phyloP scores from a whole-genome alignment of 2,888 invertebrate species.

The Scaptomyza parva region DNA sequence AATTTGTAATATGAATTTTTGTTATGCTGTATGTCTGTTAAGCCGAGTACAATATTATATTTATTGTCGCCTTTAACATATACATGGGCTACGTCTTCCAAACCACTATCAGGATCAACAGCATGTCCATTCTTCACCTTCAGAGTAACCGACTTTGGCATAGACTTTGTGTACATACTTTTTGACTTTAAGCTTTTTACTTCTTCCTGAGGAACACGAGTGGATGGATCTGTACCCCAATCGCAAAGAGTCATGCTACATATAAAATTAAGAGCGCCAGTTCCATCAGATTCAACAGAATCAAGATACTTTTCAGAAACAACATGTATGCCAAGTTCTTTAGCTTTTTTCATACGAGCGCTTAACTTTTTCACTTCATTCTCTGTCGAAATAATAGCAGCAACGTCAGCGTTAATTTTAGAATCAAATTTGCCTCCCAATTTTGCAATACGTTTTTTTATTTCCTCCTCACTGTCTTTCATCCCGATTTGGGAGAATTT shows the following conservation, averaged over 20 bases:
- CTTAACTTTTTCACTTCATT: slow-evolving; percentile 89
- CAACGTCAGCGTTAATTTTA: slow-evolving; percentile 88
- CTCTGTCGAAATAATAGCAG: slow-evolving; percentile 91
- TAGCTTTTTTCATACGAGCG: slow-evolving; percentile 88
- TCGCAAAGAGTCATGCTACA: slow-evolving; percentile 90
- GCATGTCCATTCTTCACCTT: slow-evolving; percentile 93
- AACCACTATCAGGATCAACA: slow-evolving; percentile 95
- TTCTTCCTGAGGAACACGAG: slow-evolving; percentile 85
- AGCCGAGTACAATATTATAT: slow-evolving; percentile 92
- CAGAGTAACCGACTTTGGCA: slow-evolving; percentile 88
- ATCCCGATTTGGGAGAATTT: slow-evolving; percentile 90
- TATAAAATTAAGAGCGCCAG: slow-evolving; percentile 87
- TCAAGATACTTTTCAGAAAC: slow-evolving; percentile 92
- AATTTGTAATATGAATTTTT: slow-evolving; percentile 98
- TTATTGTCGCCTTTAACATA: slow-evolving; percentile 86
- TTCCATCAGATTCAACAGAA: slow-evolving; percentile 87
- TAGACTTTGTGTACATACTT: slow-evolving; percentile 87
- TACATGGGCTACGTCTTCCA: slow-evolving; percentile 92
- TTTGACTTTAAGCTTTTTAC: slow-evolving; percentile 87
- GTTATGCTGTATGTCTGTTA: slow-evolving; percentile 93
- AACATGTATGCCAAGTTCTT: slow-evolving; percentile 90
- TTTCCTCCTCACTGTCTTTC: slow-evolving; percentile 86
- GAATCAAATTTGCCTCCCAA: slow-evolving; percentile 91
- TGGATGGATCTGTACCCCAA: slow-evolving; percentile 91
- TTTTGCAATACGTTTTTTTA: slow-evolving; percentile 89